Percentiles rank a stretch among this genome's conserved stretches.
Evolutionary conservation across 2,888 invertebrate genomes (phyloP).

Genomic region (Slavum lentiscoides): DNA sequence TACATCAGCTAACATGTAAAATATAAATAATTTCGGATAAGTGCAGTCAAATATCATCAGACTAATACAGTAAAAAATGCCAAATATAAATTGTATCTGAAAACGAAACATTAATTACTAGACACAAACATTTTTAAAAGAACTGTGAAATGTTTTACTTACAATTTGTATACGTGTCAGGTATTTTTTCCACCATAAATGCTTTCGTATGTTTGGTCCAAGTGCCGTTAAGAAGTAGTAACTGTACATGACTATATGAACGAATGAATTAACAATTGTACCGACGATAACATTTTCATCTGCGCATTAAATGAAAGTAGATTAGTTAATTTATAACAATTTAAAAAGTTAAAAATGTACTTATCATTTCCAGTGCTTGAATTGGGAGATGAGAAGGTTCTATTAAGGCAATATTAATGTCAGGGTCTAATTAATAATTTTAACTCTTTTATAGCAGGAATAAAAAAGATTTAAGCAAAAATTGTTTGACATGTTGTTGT

Average conservation of each 20-base stretch:
- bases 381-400: no score
- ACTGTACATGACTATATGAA: conserved; percentile 63
- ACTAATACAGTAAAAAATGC: conserved; percentile 68
- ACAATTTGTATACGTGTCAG: conserved; percentile 62
- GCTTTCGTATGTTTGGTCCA: conserved; percentile 63
- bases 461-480: no score
- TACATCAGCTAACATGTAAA: conserved; percentile 65
- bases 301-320: conserved; percentile 45
- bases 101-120: conserved; percentile 56
- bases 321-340: background rate
- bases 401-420: no score
- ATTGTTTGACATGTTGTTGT: no score
- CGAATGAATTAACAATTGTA: conserved; percentile 62
- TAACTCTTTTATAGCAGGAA: no score
- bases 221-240: conserved; percentile 63
- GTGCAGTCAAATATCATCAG: conserved; percentile 65
- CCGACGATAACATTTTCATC: conserved; percentile 61
- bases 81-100: conserved; percentile 71
- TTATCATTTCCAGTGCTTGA: background rate
- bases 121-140: background rate
- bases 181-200: conserved; percentile 64
- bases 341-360: background rate
- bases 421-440: no score
- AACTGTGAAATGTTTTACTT: conserved; percentile 44
- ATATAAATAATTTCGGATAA: conserved; percentile 64